These are phyloP conservation scores for Phytoseiulus persimilis DNA, from an alignment of 2,888 invertebrate species.

Conservation along the genomic window DNA sequence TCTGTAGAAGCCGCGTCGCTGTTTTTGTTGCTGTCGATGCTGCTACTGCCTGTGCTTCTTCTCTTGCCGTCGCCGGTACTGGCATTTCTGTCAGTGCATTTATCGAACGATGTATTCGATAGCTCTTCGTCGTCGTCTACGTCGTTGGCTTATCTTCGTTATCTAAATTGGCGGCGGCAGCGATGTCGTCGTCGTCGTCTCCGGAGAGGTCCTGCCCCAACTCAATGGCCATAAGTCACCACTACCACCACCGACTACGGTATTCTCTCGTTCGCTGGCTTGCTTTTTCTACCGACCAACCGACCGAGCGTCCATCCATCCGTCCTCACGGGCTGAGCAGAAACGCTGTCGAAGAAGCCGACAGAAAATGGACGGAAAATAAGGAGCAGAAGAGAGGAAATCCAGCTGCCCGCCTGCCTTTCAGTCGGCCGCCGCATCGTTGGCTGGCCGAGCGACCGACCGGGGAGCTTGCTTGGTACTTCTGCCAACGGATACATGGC, in stretches of 20 bases:
- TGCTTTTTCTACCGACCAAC: background rate
- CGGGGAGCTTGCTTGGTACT: too few relatives aligned
- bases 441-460: background rate
- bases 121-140: background rate
- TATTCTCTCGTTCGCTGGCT: background rate
- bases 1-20: background rate
- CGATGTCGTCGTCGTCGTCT: background rate
- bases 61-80: background rate
- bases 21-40: background rate
- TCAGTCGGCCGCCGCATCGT: background rate
- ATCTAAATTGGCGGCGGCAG: background rate
- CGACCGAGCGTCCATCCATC: background rate
- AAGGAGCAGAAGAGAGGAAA: background rate
- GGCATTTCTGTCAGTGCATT: constrained; percentile 5
- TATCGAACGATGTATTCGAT: background rate
- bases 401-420: background rate
- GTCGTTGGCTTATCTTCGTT: background rate
- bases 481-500: background rate
- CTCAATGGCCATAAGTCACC: constrained; percentile 5
- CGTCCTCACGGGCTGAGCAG: background rate
- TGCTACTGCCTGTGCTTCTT: background rate
- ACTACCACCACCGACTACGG: background rate
- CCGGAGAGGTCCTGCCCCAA: background rate
- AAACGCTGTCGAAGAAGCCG: background rate
- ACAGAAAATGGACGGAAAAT: background rate